Evolutionary conservation across 2,888 invertebrate species (phyloP).

Genomic region (Cylindroiulus punctatus): DNA sequence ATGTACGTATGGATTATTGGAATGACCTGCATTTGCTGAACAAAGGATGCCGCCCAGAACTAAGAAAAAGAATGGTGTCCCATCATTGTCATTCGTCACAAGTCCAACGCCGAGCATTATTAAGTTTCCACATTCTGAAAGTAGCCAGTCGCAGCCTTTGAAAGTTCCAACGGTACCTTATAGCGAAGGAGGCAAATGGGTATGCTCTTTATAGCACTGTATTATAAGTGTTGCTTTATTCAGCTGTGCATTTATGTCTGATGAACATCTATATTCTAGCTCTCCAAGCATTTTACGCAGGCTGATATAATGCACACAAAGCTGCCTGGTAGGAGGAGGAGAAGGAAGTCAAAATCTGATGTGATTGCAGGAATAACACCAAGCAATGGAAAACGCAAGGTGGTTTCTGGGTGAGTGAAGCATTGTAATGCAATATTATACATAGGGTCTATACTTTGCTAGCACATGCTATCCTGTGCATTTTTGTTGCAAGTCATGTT

Average conservation of each 20-base stretch:
- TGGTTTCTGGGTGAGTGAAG: background rate
- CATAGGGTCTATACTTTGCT: too few species aligned
- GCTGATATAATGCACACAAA: background rate
- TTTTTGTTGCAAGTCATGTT: too few species aligned
- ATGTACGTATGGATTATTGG: background rate
- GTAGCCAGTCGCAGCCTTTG: background rate
- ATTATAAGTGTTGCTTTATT: too few species aligned
- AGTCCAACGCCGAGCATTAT: background rate
- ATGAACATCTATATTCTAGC: background rate
- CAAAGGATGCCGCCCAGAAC: background rate
- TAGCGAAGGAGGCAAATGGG: conserved; percentile 35
- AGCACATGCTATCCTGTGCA: too few species aligned
- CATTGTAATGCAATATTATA: background rate
- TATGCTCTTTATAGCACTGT: background rate
- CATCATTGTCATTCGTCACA: background rate
- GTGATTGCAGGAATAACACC: background rate
- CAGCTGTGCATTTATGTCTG: too few species aligned
- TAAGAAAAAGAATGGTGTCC: background rate
- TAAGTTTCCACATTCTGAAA: background rate
- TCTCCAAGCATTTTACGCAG: background rate
- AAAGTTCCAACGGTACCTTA: conserved; percentile 37
- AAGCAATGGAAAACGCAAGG: background rate
- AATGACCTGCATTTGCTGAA: background rate
- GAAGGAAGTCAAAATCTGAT: background rate
- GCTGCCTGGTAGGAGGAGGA: background rate